Conservation (phyloP, 2,797 vertebrate genomes). For the Anguilla obscura region DNA sequence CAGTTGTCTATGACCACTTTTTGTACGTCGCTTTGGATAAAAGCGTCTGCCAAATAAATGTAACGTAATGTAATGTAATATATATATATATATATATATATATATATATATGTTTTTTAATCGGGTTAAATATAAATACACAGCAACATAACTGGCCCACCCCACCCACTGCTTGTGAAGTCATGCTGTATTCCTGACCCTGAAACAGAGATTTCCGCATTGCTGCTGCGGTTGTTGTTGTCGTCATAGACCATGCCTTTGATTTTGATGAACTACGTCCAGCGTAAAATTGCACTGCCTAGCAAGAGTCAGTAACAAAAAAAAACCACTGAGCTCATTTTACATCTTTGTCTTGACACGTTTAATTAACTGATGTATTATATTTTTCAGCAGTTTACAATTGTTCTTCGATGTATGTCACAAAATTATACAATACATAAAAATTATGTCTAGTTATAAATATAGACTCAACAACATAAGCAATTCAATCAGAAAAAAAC, state of each 20-base stretch:
- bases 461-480: constrained; percentile 54
- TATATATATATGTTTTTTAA: neutral
- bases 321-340: constrained; percentile 41
- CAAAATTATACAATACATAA: constrained; percentile 55
- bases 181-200: constrained; percentile 83
- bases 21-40: too few relatives aligned
- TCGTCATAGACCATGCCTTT: constrained; percentile 88
- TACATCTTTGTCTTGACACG: constrained; percentile 43
- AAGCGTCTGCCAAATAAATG: too few relatives aligned
- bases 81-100: neutral
- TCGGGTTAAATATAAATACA: neutral
- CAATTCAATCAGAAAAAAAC: constrained; percentile 50
- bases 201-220: constrained; percentile 84
- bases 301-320: neutral
- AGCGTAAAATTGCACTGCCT: neutral
- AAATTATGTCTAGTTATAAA: constrained; percentile 66
- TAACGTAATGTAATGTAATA: too few relatives aligned
- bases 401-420: constrained; percentile 48
- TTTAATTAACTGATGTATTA: constrained; percentile 10
- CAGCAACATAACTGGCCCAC: neutral
- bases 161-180: constrained; percentile 80
- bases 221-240: constrained; percentile 84
- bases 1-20: too few relatives aligned
- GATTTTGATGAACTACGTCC: neutral
- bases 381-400: constrained; percentile 51